Percentiles rank a stretch among this genome's conserved stretches.
Evolutionary conservation across 2,797 vertebrate species (phyloP).

Genomic region (Eupleurogrammus muticus): DNA sequence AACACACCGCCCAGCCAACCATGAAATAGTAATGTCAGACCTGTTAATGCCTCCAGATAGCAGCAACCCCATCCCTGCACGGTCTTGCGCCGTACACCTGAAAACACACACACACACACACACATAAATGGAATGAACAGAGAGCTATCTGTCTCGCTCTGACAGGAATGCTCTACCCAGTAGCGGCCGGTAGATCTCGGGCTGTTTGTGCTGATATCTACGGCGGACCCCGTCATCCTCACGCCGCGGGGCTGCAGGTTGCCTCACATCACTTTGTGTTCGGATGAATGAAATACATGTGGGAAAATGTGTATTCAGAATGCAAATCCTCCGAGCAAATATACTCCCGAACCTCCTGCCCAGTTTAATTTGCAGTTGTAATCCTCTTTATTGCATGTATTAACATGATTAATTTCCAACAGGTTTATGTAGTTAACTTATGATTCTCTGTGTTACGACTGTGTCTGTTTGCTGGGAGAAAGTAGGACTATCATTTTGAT

Average conservation of each 20-base stretch:
- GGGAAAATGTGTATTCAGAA: constrained; percentile 39
- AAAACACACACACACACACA: constrained; percentile 35
- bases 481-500: too few species aligned
- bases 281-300: constrained; percentile 21
- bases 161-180: constrained; percentile 50
- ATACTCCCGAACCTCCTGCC: constrained; percentile 40
- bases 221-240: constrained; percentile 41
- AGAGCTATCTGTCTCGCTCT: constrained; percentile 61
- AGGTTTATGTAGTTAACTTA: constrained; percentile 21
- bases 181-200: constrained; percentile 22
- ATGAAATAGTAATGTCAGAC: constrained; percentile 83
- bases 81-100: constrained; percentile 39
- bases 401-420: constrained; percentile 32
- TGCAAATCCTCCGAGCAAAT: constrained; percentile 3
- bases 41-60: constrained; percentile 80
- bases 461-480: constrained; percentile 7
- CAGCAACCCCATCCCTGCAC: constrained; percentile 49
- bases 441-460: constrained; percentile 13
- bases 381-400: constrained; percentile 50
- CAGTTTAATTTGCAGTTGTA: constrained; percentile 45
- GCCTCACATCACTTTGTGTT: constrained; percentile 36
- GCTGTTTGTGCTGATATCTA: constrained; percentile 49
- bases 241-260: constrained; percentile 23
- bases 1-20: constrained; percentile 69
- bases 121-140: constrained; percentile 44